Conservation (phyloP, 23 tunicate species). For the Aplidium turbinatum region DNA sequence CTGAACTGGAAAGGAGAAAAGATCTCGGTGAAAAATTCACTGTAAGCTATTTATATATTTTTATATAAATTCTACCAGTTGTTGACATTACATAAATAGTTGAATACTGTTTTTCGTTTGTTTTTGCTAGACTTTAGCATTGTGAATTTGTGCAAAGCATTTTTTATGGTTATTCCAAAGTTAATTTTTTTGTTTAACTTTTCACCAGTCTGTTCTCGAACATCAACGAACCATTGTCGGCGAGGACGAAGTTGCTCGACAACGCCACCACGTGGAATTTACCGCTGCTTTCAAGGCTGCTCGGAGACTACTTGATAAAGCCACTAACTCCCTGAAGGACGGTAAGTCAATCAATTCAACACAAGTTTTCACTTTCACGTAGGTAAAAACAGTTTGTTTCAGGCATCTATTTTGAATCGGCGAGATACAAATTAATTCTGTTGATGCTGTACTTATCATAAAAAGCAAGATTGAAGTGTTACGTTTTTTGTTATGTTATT, state of each 20-base stretch:
- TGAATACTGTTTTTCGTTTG: background rate
- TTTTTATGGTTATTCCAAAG: too few species aligned
- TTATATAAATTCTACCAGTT: background rate
- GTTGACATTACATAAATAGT: background rate
- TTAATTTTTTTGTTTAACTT: too few species aligned
- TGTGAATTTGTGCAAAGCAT: background rate
- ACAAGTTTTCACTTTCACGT: too few species aligned
- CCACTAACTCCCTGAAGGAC: constrained; percentile 56
- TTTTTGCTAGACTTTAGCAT: background rate
- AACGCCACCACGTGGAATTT: constrained; percentile 60
- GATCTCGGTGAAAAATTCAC: constrained; percentile 74
- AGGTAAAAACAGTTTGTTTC: too few species aligned
- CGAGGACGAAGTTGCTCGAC: constrained; percentile 51
- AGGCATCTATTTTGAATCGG: too few species aligned
- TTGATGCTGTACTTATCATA: too few species aligned
- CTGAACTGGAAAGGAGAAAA: constrained; percentile 85
- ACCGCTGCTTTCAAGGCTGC: constrained; percentile 68
- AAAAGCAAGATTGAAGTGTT: too few species aligned
- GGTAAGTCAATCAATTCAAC: too few species aligned
- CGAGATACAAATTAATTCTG: too few species aligned
- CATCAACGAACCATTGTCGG: constrained; percentile 63
- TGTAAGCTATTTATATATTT: constrained; percentile 10
- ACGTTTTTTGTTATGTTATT: too few species aligned
- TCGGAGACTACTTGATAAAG: constrained; percentile 58
- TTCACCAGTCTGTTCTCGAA: constrained; percentile 47